phyloP scores from a whole-genome alignment of 2,797 vertebrate species.

The Pipistrellus kuhlii region DNA sequence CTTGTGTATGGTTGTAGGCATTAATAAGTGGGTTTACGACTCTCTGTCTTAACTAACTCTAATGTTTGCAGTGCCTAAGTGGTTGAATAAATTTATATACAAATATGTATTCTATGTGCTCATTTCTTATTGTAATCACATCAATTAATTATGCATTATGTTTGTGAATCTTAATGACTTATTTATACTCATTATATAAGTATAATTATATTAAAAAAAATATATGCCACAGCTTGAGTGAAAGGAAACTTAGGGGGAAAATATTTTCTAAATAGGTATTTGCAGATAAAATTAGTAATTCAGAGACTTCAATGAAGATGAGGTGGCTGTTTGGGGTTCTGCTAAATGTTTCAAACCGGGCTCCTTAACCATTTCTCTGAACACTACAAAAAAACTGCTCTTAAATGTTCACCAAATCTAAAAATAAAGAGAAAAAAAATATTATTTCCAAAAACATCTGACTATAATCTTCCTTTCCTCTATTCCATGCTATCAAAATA shows the following conservation, averaged over 20 bases:
- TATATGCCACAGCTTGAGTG: slow-evolving; percentile 6
- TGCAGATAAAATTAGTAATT: slow-evolving; percentile 49
- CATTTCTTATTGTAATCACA: slow-evolving; percentile 68
- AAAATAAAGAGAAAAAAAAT: slow-evolving; percentile 64
- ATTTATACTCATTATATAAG: slow-evolving; percentile 72
- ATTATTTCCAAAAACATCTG: slow-evolving; percentile 45
- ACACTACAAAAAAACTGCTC: slow-evolving; percentile 48
- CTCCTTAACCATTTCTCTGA: slow-evolving; percentile 52
- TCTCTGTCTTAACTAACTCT: not conserved
- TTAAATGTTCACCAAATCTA: slow-evolving; percentile 40
- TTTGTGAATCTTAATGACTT: slow-evolving; percentile 73
- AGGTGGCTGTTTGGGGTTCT: not conserved
- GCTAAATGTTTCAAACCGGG: slow-evolving; percentile 45
- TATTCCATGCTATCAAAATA: not conserved
- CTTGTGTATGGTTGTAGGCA: not conserved
- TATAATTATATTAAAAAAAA: slow-evolving; percentile 67
- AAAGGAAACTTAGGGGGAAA: slow-evolving; percentile 40
- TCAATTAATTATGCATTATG: slow-evolving; percentile 75
- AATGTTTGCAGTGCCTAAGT: not conserved
- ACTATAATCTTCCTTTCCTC: not conserved
- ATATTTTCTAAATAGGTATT: slow-evolving; percentile 63
- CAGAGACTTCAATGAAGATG: slow-evolving; percentile 15
- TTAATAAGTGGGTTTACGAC: not conserved
- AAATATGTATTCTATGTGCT: slow-evolving; percentile 61
- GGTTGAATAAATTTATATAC: not conserved